Evolutionary conservation across 2,113 vertebrate species (phyloP).

Genomic region (Phainopepla nitens): DNA sequence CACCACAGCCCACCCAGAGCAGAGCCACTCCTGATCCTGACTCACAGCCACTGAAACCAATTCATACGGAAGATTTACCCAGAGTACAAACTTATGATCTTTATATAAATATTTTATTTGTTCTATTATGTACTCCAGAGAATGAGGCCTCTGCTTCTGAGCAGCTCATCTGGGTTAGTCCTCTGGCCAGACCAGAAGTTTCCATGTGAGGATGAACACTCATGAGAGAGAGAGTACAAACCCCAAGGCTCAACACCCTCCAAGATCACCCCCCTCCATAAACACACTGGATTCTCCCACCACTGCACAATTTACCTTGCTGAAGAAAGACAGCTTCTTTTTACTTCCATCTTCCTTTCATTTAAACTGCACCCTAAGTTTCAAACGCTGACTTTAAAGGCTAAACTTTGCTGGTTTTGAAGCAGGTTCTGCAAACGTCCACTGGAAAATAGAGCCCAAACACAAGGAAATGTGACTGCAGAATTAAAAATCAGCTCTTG

Average conservation of each 20-base stretch:
- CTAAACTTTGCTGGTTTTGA: neutral
- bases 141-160: neutral
- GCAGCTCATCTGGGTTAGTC: neutral
- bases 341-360: neutral
- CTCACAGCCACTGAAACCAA: neutral
- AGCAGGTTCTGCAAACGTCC: neutral
- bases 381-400: neutral
- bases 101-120: neutral
- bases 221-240: neutral
- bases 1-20: neutral
- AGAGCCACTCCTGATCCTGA: neutral
- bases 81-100: neutral
- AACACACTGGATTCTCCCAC: neutral
- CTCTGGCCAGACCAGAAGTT: neutral
- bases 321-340: neutral
- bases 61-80: neutral
- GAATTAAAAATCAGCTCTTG: neutral
- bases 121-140: neutral
- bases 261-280: neutral
- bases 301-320: too few species aligned
- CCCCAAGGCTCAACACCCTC: neutral
- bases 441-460: neutral
- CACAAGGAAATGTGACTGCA: neutral
- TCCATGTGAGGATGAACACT: neutral
- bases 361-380: neutral